These are phyloP conservation scores for Drosophila sucinea DNA, from an alignment of 1,140 invertebrate species.

Conservation along the genomic window DNA sequence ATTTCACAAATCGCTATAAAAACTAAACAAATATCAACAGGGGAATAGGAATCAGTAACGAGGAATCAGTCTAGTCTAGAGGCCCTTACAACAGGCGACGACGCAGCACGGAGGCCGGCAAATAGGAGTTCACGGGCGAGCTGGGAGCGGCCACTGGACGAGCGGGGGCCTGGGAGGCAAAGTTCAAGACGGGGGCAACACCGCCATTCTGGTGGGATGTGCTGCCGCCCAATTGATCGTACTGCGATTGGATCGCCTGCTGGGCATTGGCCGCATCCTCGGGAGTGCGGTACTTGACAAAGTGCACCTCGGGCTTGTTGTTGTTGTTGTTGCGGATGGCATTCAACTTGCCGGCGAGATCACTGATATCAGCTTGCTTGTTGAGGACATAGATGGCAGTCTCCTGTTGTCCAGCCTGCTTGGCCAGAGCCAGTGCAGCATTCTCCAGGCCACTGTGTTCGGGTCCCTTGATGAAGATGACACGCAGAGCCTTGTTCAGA, in stretches of 20 bases:
- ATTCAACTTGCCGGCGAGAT: constrained; percentile 70
- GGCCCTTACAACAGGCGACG: constrained; percentile 44
- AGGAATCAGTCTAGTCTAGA: constrained; percentile 43
- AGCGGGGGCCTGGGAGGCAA: constrained; percentile 64
- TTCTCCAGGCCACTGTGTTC: constrained; percentile 73
- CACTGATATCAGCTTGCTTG: constrained; percentile 75
- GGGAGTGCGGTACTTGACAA: constrained; percentile 76
- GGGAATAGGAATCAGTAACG: constrained; percentile 51
- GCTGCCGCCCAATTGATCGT: constrained; percentile 70
- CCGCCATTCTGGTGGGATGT: constrained; percentile 65
- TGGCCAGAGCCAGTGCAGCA: constrained; percentile 68
- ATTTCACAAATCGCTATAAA: constrained; percentile 18
- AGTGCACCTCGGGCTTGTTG: constrained; percentile 78
- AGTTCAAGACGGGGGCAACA: constrained; percentile 73
- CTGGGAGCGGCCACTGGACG: constrained; percentile 35
- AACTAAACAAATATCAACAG: constrained; percentile 35
- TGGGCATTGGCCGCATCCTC: constrained; percentile 75
- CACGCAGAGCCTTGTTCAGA: constrained; percentile 65
- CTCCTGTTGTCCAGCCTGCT: constrained; percentile 69
- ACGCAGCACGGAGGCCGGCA: constrained; percentile 62
- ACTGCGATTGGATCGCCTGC: constrained; percentile 70
- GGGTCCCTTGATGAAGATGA: constrained; percentile 77
- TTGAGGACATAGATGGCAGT: constrained; percentile 79
- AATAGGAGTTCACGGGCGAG: constrained; percentile 43
- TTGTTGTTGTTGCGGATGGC: constrained; percentile 59